Evolutionary conservation across 1,140 invertebrate species (phyloP).

Genomic region (Plodia interpunctella): DNA sequence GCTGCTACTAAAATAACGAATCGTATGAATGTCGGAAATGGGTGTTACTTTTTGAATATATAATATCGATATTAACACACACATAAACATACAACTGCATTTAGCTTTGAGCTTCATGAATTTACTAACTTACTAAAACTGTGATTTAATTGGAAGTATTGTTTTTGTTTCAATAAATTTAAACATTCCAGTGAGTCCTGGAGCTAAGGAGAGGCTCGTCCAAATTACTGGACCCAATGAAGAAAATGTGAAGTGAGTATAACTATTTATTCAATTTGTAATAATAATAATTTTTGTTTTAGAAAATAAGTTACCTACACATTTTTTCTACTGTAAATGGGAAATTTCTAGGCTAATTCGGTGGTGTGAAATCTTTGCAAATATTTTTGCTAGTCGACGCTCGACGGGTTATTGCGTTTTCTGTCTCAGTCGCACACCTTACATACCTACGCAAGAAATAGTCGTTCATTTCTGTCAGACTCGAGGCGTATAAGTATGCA

Average conservation of each 20-base stretch:
- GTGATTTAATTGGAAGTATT: background rate
- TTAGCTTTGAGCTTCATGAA: constrained; percentile 47
- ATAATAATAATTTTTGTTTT: no score
- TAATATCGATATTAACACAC: constrained; percentile 13
- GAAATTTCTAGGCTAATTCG: no score
- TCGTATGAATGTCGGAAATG: background rate
- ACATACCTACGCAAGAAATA: no score
- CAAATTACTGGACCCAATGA: constrained; percentile 94
- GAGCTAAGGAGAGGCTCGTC: constrained; percentile 93
- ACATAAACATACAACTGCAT: constrained; percentile 38
- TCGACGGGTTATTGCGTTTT: no score
- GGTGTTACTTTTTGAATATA: background rate
- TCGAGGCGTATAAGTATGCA: no score
- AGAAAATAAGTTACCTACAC: no score
- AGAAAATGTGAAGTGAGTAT: constrained; percentile 92
- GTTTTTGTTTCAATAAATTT: constrained; percentile 12
- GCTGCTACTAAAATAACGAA: constrained; percentile 11
- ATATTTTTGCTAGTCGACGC: no score
- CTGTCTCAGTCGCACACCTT: no score
- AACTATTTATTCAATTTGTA: constrained; percentile 15
- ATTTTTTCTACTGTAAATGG: no score
- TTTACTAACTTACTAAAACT: constrained; percentile 14
- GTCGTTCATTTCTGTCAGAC: no score
- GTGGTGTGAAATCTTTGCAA: no score
- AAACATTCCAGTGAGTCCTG: constrained; percentile 85